These are phyloP conservation scores for Callithrix jacchus DNA, from an alignment of 2,113 vertebrate species.

Conservation along the genomic window DNA sequence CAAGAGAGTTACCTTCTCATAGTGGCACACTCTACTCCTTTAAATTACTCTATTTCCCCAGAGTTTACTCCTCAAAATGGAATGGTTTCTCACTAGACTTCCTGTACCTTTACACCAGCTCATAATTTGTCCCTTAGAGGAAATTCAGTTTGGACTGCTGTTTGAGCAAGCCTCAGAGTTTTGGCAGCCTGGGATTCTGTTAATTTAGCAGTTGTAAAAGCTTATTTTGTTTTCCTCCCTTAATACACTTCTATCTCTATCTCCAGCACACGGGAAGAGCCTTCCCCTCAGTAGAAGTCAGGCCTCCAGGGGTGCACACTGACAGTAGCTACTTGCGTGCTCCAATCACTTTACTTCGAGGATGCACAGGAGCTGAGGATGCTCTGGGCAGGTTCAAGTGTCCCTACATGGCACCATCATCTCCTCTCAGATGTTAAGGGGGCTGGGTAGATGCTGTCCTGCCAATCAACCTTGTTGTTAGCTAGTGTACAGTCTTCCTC, in stretches of 20 bases:
- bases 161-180: not conserved
- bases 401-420: not conserved
- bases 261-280: not conserved
- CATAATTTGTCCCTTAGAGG: not conserved
- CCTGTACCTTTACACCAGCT: not conserved
- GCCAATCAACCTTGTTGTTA: not conserved
- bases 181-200: not conserved
- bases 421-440: not conserved
- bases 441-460: not conserved
- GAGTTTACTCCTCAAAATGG: not conserved
- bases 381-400: not conserved
- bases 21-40: not conserved
- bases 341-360: fast-evolving
- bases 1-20: not conserved
- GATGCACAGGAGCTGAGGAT: not conserved
- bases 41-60: not conserved
- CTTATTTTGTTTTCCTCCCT: not conserved
- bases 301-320: not conserved
- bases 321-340: not conserved
- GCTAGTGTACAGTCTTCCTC: not conserved
- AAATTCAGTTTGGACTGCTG: not conserved
- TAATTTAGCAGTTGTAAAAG: not conserved
- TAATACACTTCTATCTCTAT: not conserved
- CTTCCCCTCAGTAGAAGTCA: not conserved
- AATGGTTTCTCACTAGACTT: not conserved